Percentiles rank a stretch among this genome's conserved stretches.
These are phyloP conservation scores for Drosophila orena DNA, from an alignment of 1,140 invertebrate species.

Conservation along the genomic window DNA sequence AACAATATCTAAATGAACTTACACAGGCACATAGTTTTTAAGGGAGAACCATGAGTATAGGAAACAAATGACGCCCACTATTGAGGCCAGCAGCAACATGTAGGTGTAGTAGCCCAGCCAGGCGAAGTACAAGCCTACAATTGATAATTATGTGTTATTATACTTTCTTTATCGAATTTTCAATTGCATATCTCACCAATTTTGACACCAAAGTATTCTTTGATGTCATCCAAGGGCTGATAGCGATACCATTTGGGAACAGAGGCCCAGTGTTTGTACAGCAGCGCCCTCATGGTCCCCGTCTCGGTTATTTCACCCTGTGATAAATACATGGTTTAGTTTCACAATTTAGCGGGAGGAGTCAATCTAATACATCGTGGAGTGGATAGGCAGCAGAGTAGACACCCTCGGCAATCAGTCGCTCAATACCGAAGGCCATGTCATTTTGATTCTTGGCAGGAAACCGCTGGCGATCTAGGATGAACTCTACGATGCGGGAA, in stretches of 20 bases:
- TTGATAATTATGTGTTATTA: background rate
- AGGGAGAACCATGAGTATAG: conserved; percentile 92
- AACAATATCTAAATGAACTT: conserved; percentile 18
- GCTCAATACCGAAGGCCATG: conserved; percentile 93
- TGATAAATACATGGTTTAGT: conserved; percentile 10
- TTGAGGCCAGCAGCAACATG: conserved; percentile 94
- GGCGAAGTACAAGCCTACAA: conserved; percentile 92
- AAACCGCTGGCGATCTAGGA: conserved; percentile 94
- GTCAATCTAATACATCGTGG: conserved; percentile 89
- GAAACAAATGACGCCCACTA: conserved; percentile 93
- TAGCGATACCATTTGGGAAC: conserved; percentile 92
- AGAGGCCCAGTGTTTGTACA: conserved; percentile 94
- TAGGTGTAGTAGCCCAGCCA: conserved; percentile 99
- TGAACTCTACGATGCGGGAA: conserved; percentile 95
- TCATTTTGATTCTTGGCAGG: conserved; percentile 87
- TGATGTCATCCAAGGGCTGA: conserved; percentile 95
- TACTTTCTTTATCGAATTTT: no score
- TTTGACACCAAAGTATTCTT: conserved; percentile 97
- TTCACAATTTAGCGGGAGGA: no score
- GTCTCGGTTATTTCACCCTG: conserved; percentile 90
- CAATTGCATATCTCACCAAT: conserved; percentile 86
- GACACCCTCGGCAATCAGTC: conserved; percentile 90
- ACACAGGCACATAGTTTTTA: conserved; percentile 90
- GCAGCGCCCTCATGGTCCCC: conserved; percentile 90
- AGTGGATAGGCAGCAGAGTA: conserved; percentile 95